Percentiles rank a stretch among this genome's conserved stretches.
Conservation (phyloP, 2,797 vertebrate genomes). For the Salmo trutta region DNA sequence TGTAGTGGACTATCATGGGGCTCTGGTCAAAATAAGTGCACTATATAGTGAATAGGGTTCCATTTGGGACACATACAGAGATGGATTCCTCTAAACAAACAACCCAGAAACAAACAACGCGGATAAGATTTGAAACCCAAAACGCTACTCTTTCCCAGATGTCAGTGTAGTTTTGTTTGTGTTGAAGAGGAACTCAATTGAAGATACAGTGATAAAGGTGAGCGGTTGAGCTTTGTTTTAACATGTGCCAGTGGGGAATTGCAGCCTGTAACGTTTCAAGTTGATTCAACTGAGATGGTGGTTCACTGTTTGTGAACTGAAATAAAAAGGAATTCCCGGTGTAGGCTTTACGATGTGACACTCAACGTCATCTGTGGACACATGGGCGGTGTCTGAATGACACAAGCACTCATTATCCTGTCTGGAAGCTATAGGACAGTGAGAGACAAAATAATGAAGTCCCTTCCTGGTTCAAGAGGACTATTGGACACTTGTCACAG, state of each 20-base stretch:
- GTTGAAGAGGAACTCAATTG: slow-evolving; percentile 22
- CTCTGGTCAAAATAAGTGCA: background rate
- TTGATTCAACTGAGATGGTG: slow-evolving; percentile 2
- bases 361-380: too few species aligned
- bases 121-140: slow-evolving; percentile 32
- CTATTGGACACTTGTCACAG: slow-evolving; percentile 14
- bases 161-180: slow-evolving; percentile 11
- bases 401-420: background rate
- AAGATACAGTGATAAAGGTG: slow-evolving; percentile 12
- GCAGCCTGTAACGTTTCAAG: background rate
- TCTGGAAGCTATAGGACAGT: background rate
- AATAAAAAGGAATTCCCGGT: too few species aligned
- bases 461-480: slow-evolving; percentile 14
- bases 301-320: too few species aligned
- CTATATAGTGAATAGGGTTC: background rate
- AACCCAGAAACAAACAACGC: background rate
- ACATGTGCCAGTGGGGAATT: background rate
- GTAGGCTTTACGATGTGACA: too few species aligned
- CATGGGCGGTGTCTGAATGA: background rate
- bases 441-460: background rate
- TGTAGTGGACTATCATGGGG: too few species aligned
- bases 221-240: slow-evolving; percentile 21
- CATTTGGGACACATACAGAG: background rate
- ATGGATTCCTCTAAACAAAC: slow-evolving; percentile 47
- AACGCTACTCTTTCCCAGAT: slow-evolving; percentile 13